These are phyloP conservation scores for Parazoanthus atlanticus DNA, from an alignment of 92 coral and sea anemone genomes.

Conservation along the genomic window DNA sequence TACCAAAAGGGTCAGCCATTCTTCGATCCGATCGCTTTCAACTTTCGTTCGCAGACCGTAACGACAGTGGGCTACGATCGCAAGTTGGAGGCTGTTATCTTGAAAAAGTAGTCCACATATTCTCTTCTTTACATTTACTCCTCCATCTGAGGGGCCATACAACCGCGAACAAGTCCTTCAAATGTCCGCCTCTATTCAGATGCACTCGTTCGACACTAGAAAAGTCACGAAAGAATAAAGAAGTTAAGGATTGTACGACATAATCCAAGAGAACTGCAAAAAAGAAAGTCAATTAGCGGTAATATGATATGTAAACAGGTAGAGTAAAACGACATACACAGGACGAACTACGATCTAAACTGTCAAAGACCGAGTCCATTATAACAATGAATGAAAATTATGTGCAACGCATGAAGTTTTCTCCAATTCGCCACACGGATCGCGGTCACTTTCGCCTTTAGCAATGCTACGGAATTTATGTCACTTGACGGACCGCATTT, in stretches of 20 bases:
- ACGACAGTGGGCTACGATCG: constrained; percentile 27
- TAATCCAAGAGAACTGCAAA: constrained; percentile 83
- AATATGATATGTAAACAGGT: constrained; percentile 96
- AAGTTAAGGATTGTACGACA: constrained; percentile 78
- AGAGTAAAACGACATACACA: constrained; percentile 73
- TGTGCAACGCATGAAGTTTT: constrained; percentile 50
- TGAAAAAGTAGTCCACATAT: constrained; percentile 39
- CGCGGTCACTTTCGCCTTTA: constrained; percentile 48
- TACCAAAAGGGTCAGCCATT: constrained; percentile 96
- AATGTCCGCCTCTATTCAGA: constrained; percentile 58
- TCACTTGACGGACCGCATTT: constrained; percentile 38
- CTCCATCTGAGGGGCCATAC: constrained; percentile 41
- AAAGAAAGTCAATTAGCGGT: constrained; percentile 95
- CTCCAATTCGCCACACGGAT: constrained; percentile 42
- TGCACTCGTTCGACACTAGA: constrained; percentile 65
- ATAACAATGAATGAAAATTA: constrained; percentile 58
- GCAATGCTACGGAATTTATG: constrained; percentile 68
- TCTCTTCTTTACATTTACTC: neutral
- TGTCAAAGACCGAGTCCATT: constrained; percentile 14
- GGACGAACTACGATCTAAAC: constrained; percentile 46
- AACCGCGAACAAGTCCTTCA: constrained; percentile 41
- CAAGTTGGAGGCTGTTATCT: constrained; percentile 39
- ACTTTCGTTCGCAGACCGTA: constrained; percentile 44
- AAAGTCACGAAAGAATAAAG: constrained; percentile 81
- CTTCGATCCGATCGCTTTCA: constrained; percentile 3